Base-by-base conservation (phyloP, 2,797 vertebrate genomes). In the Brotogeris chrysoptera region DNA sequence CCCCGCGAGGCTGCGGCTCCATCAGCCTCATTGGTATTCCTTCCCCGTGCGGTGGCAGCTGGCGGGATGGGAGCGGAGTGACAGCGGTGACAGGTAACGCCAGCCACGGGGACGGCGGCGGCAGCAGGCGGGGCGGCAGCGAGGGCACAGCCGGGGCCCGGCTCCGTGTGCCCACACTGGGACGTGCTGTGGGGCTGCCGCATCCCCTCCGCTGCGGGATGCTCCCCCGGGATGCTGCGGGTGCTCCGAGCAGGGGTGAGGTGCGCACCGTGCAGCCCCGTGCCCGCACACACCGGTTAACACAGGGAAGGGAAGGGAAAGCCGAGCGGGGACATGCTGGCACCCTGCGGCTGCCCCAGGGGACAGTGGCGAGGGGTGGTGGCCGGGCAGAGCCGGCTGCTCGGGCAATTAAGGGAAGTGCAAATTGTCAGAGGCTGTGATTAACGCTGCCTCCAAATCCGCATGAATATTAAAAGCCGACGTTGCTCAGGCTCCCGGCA, bases 401-500 rank as follows among this genome's bases (percentile, higher is more conserved):
- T 65, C 57, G 86, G 94, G 93, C 96, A 97, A 97, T 97, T 96
- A 96, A 96, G 95, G 96, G 87, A 96, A 97, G 97, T 96, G 97
- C 96, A 96, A 97, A 97, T 97, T 97, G 97, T 96, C 95, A 94
- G 96, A 93, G 83, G 95, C 95, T 19, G 34, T 98, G 97, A 98
- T 98, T 98, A 98, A 97, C 96, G 76, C 97, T 60, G 96, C 96
- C 90, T 97, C 97, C 96, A 88, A 98, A 98, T 96, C 98, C 97
- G 70, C 98, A 98, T 98, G 97, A 98, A 98, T 99, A 98, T 98
- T 98, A 98, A 98, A 98, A 97, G 87, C 92, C 97, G 97, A 97
- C 98, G 98, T 91, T 79, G 96, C 97, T 95, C 97, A 66, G 84
- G 95, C 97, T 98, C 97, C 97, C 97, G 68, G 96, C 97, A 97